A percentile compares a stretch with the other conserved stretches of the same genome.
phyloP scores from a whole-genome alignment of 1,140 invertebrate genomes.

The Colletes latitarsis region DNA sequence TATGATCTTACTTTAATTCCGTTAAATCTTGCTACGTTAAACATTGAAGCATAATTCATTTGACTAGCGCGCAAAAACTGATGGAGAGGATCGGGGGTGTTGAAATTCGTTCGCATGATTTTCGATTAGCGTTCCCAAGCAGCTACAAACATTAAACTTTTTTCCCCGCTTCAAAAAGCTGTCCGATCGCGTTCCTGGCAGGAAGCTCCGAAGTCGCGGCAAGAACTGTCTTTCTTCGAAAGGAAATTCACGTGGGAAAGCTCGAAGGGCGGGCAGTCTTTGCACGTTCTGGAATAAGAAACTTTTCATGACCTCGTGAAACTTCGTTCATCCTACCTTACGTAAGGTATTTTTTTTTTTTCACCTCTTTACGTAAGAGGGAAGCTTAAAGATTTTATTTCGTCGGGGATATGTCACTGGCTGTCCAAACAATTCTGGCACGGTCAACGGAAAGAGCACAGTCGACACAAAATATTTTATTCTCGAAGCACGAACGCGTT shows the following conservation, averaged over 20 bases:
- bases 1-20: no score
- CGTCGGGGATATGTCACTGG: slow-evolving; percentile 11
- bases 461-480: neutral
- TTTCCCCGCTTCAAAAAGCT: slow-evolving; percentile 24
- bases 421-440: neutral
- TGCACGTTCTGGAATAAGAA: slow-evolving; percentile 54
- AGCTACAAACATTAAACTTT: slow-evolving; percentile 53
- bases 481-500: neutral
- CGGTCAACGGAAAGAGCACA: neutral
- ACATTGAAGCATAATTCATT: no score
- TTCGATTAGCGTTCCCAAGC: slow-evolving; percentile 49
- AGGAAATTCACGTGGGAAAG: slow-evolving; percentile 42
- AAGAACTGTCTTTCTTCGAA: slow-evolving; percentile 34
- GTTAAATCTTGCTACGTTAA: no score
- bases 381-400: slow-evolving; percentile 36
- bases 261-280: slow-evolving; percentile 26
- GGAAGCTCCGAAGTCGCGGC: neutral
- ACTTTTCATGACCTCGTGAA: slow-evolving; percentile 57
- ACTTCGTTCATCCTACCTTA: slow-evolving; percentile 33
- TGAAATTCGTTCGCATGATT: slow-evolving; percentile 53
- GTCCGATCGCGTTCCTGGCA: slow-evolving; percentile 23
- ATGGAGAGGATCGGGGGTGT: neutral
- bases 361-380: neutral
- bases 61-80: no score
- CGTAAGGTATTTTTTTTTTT: slow-evolving; percentile 13